A percentile compares a stretch with the other conserved stretches of the same genome.
phyloP scores from a whole-genome alignment of 2,113 vertebrate genomes.

The Atrichornis clamosus region DNA sequence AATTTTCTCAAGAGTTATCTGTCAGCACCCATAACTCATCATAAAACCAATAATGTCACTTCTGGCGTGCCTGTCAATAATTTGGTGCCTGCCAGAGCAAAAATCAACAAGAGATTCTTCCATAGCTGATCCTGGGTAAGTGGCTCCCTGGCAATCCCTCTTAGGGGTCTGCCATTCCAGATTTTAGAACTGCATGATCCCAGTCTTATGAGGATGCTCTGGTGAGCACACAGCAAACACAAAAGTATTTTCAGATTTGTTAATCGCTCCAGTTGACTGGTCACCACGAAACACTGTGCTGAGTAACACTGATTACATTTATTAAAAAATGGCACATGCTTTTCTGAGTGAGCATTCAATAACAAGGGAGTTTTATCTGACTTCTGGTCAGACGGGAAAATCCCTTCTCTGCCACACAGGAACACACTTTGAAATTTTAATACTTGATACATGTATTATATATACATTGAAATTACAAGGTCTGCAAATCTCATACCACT shows the following conservation, averaged over 20 bases:
- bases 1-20: neutral
- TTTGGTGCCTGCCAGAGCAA: neutral
- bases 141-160: neutral
- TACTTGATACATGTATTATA: neutral
- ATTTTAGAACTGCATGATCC: neutral
- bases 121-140: neutral
- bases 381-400: neutral
- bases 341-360: neutral
- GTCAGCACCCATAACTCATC: conserved; percentile 15
- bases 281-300: neutral
- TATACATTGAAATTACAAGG: neutral
- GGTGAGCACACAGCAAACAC: neutral
- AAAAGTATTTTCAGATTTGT: neutral
- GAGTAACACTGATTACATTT: neutral
- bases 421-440: neutral
- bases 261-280: neutral
- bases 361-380: neutral
- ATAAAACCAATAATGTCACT: neutral
- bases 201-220: neutral
- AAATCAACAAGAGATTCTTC: neutral
- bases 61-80: neutral
- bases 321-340: neutral
- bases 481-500: neutral
- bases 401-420: neutral
- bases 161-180: neutral